phyloP scores from a whole-genome alignment of 2,113 vertebrate genomes.

The Pelodiscus sinensis region DNA sequence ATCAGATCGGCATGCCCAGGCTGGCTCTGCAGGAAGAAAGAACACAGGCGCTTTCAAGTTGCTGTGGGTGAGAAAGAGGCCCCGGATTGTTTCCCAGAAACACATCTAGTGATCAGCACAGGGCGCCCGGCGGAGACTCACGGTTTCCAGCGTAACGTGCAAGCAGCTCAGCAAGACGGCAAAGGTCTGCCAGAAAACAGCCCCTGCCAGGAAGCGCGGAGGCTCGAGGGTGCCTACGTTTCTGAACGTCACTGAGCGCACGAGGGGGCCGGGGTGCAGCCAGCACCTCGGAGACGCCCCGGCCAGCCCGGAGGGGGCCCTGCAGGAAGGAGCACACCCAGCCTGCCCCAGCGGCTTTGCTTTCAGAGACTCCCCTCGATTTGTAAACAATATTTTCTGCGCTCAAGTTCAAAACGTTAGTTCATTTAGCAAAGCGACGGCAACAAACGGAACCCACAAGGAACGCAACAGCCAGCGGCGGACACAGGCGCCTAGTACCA shows the following conservation, averaged over 20 bases:
- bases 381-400: rapidly evolving
- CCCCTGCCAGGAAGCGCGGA: constrained; percentile 56
- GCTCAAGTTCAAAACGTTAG: background rate
- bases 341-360: rapidly evolving
- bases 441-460: rapidly evolving
- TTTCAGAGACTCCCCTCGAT: background rate
- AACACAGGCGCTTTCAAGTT: background rate
- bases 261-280: constrained; percentile 9
- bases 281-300: background rate
- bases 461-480: background rate
- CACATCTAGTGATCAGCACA: rapidly evolving
- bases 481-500: rapidly evolving
- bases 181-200: background rate
- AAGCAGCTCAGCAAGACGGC: background rate
- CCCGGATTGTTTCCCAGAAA: constrained; percentile 15
- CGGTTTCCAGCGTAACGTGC: constrained; percentile 11
- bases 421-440: rapidly evolving
- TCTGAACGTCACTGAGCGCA: background rate
- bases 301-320: background rate
- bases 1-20: background rate
- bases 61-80: background rate
- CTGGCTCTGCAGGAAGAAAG: background rate
- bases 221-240: background rate
- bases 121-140: background rate
- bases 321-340: background rate